These are phyloP conservation scores for Eristalinus aeneus DNA, from an alignment of 2,888 invertebrate species.

Conservation along the genomic window DNA sequence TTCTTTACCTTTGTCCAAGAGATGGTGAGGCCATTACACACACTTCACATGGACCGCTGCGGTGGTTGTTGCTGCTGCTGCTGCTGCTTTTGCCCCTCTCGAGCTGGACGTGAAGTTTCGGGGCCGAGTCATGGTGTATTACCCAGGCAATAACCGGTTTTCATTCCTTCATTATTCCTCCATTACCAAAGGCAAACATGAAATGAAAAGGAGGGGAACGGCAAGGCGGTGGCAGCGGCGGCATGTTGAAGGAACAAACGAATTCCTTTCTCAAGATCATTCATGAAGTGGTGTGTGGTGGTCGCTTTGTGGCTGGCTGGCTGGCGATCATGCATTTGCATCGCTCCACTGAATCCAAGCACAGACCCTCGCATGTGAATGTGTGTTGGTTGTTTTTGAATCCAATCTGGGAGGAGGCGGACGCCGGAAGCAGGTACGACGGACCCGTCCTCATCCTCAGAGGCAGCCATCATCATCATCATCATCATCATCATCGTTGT, in stretches of 20 bases:
- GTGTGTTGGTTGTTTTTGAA: not conserved
- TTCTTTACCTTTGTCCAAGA: constrained; percentile 64
- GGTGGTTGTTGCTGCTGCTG: not conserved
- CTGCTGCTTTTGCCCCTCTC: not conserved
- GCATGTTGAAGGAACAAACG: constrained; percentile 27
- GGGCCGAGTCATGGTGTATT: constrained; percentile 37
- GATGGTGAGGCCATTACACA: constrained; percentile 45
- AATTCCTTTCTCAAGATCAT: constrained; percentile 71
- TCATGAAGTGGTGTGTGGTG: constrained; percentile 42
- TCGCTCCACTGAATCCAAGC: constrained; percentile 21
- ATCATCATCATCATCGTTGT: not conserved
- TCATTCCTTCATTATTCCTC: constrained; percentile 65
- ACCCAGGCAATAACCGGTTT: constrained; percentile 53
- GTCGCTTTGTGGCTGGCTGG: not conserved
- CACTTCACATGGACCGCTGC: constrained; percentile 62
- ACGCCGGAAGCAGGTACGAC: not conserved
- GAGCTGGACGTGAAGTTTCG: constrained; percentile 39
- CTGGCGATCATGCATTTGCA: constrained; percentile 40
- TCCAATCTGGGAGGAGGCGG: not conserved
- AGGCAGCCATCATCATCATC: not conserved
- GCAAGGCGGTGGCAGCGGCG: not conserved
- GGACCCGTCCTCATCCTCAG: not conserved
- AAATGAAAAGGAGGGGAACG: constrained; percentile 22
- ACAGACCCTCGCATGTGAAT: constrained; percentile 53
- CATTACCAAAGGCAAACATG: constrained; percentile 67